Evolutionary conservation across 2,888 invertebrate species (phyloP), one percentile per base, ranked within the genome.

Genomic region (Melanotus villosus): DNA sequence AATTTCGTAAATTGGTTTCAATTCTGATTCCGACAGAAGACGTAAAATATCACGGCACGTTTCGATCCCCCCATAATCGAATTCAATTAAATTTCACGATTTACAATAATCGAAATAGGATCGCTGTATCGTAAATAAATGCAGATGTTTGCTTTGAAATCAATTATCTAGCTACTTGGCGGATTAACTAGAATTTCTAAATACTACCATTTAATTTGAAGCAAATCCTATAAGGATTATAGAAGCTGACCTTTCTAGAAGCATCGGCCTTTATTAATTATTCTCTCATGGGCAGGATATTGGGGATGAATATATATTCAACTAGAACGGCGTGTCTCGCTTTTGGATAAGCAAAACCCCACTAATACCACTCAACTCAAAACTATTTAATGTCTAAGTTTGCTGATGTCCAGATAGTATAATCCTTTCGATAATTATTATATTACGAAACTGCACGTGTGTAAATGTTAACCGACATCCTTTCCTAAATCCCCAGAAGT

Each of bases 261-360:
- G 59, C 45, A 32, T 58, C 30, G 45, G 18, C 30, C 59, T 59
- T 43, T 59, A 59, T 59, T 59, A 59, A 59, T 59, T 59, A 59
- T 43, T 59, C 30, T 43, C 43, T 30, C 43, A 43, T 45, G 30
- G 6, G n/a, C 43, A 45, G 59, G 59, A 59, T 59, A 45, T 59
- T 45, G 59, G 30, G 41, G 32, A 32, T 18, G 59, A 26, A 47
- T 47, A 47, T 23, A 47, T 26, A 47, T 47, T 43, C 43, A 10
- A 19, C 19, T 19, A 43, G 18, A 16, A 43, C n/a, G 12, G 23
- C 5, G 21, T 21, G 16, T 41, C 23, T 19, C 19, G 18, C 19
- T 16, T 10, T 9, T 19, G 19, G 47, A 23, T 47, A 47, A 47
- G 26, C 47, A 26, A 16, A n/a, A 23, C 52, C 18, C 32, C n/a